Conservation (phyloP, 2,888 invertebrate species). For the Carcina quercana region DNA sequence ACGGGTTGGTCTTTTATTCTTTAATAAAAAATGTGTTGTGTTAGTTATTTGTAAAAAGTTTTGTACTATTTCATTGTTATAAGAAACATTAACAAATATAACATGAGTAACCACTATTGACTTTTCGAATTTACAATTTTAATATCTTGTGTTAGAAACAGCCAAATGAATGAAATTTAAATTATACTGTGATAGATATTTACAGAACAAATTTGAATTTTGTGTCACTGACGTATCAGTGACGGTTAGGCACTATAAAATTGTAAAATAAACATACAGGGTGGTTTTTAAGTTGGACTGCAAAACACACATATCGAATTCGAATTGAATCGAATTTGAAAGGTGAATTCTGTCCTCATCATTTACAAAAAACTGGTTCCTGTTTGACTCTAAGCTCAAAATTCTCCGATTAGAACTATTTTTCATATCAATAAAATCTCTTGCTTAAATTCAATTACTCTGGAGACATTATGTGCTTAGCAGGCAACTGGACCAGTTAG, state of each 20-base stretch:
- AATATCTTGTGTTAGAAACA: too few species aligned
- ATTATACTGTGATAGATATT: conserved; percentile 5
- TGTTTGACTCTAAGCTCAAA: conserved; percentile 28
- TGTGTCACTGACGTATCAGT: not conserved
- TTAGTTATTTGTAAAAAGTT: conserved; percentile 44
- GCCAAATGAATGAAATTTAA: conserved; percentile 7
- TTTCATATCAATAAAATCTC: too few species aligned
- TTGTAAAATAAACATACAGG: too few species aligned
- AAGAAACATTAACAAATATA: conserved; percentile 4
- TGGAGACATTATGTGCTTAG: conserved; percentile 28
- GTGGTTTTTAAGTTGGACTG: too few species aligned
- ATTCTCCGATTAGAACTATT: conserved; percentile 27
- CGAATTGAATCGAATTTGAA: conserved; percentile 47
- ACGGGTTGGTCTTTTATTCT: conserved; percentile 66
- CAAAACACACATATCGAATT: conserved; percentile 48
- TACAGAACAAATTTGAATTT: conserved; percentile 11
- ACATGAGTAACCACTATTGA: too few species aligned
- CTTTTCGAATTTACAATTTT: too few species aligned
- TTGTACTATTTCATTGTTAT: conserved; percentile 42
- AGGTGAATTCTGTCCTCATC: conserved; percentile 43
- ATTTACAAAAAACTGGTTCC: conserved; percentile 41
- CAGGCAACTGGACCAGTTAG: conserved; percentile 37
- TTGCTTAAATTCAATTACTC: too few species aligned
- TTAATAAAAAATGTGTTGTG: conserved; percentile 64
- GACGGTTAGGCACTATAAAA: too few species aligned